phyloP scores from a whole-genome alignment of 2,113 vertebrate species.

The Scytalopus superciliaris region DNA sequence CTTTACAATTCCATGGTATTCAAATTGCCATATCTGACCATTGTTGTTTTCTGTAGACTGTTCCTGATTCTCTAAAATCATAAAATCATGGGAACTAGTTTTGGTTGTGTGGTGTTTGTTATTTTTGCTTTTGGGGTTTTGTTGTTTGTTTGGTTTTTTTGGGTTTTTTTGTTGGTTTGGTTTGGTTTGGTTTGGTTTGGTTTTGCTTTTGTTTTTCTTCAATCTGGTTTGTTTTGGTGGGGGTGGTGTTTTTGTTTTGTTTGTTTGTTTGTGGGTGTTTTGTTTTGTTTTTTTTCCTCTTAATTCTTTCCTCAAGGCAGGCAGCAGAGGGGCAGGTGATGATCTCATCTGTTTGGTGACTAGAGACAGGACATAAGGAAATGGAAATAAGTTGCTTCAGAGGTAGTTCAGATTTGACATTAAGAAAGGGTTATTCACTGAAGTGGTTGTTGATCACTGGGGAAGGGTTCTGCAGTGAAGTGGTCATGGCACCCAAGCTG shows the following conservation, averaged over 20 bases:
- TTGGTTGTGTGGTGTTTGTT: neutral
- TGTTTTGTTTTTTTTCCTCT: neutral
- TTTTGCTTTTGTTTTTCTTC: no score
- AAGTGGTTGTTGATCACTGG: accelerated
- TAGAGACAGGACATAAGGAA: neutral
- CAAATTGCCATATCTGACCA: neutral
- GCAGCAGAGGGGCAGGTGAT: neutral
- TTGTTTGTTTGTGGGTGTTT: no score
- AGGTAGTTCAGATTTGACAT: neutral
- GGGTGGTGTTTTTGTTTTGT: no score
- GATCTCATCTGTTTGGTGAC: neutral
- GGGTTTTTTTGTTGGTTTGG: neutral
- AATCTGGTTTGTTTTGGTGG: neutral
- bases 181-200: no score
- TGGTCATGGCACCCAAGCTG: neutral
- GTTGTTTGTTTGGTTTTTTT: neutral
- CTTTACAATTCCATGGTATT: neutral
- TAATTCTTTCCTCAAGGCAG: neutral
- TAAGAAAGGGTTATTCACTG: neutral
- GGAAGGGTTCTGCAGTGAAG: neutral
- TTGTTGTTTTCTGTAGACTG: neutral
- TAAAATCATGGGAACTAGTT: neutral
- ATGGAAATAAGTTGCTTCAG: neutral
- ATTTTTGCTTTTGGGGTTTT: neutral
- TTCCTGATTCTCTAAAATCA: neutral